These are phyloP conservation scores for Gymnothorax reevesii DNA, from an alignment of 2,797 vertebrate species.

Conservation along the genomic window DNA sequence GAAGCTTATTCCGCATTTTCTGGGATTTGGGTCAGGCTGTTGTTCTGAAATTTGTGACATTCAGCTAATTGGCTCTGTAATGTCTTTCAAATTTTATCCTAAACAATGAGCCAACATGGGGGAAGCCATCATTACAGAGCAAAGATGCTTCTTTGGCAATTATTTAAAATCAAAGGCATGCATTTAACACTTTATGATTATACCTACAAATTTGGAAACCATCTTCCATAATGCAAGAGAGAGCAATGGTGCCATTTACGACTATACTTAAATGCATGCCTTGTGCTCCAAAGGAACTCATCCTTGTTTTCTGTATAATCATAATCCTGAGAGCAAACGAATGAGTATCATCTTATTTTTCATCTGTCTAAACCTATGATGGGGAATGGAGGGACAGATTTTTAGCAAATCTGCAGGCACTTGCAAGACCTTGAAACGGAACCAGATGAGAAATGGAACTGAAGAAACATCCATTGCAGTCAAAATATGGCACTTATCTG, in stretches of 20 bases:
- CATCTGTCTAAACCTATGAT: neutral
- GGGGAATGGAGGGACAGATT: neutral
- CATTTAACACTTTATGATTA: neutral
- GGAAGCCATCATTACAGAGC: neutral
- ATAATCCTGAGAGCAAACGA: neutral
- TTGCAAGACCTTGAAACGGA: too few species aligned
- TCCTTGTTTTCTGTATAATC: neutral
- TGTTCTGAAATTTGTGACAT: neutral
- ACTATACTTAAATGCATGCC: neutral
- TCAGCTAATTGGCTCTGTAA: neutral
- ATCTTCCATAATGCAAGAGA: neutral
- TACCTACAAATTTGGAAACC: neutral
- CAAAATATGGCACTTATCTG: neutral
- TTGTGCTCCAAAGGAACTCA: neutral
- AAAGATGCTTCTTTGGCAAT: neutral
- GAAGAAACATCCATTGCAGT: neutral
- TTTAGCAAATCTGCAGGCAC: neutral
- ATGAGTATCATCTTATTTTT: neutral
- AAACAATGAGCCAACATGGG: neutral
- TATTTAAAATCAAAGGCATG: neutral
- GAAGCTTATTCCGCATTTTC: too few species aligned
- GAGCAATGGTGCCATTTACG: neutral
- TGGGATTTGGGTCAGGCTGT: too few species aligned
- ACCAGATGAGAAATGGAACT: neutral
- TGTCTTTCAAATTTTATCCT: neutral